These are phyloP conservation scores for Felis chaus DNA, from an alignment of 2,113 vertebrate genomes.

Conservation along the genomic window DNA sequence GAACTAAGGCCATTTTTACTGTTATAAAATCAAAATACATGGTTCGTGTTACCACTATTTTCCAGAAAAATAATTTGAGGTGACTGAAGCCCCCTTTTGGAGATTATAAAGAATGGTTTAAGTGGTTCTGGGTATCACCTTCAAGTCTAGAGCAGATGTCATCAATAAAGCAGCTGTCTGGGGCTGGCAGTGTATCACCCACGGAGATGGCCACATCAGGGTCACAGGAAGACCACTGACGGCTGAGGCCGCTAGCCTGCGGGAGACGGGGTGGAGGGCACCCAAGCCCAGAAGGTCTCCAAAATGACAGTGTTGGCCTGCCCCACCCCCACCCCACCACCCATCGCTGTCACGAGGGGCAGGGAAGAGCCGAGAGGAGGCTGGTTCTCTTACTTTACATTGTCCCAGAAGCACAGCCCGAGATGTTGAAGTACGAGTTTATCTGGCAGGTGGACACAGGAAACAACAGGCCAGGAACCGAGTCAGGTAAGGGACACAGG, in stretches of 20 bases:
- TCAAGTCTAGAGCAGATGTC: background rate
- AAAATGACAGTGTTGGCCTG: background rate
- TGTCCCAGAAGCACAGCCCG: background rate
- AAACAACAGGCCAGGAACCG: background rate
- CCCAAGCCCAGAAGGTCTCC: background rate
- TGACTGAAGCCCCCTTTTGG: background rate
- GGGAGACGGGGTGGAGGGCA: background rate
- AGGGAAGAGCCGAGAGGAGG: background rate
- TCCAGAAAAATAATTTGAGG: background rate
- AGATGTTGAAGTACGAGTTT: background rate
- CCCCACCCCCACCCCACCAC: background rate
- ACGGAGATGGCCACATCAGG: background rate
- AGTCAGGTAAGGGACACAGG: background rate
- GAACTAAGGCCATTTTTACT: background rate
- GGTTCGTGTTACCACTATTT: constrained; percentile 15
- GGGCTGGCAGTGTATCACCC: background rate
- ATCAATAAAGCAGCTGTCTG: background rate
- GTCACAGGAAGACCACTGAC: background rate
- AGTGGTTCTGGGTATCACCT: background rate
- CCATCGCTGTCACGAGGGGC: background rate
- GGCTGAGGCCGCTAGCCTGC: background rate
- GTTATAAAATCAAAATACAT: constrained; percentile 49
- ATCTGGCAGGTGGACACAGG: background rate
- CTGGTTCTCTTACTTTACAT: background rate
- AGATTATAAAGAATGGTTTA: constrained; percentile 40